Evolutionary conservation across 2,113 vertebrate species (phyloP).

Genomic region (Promerops cafer): DNA sequence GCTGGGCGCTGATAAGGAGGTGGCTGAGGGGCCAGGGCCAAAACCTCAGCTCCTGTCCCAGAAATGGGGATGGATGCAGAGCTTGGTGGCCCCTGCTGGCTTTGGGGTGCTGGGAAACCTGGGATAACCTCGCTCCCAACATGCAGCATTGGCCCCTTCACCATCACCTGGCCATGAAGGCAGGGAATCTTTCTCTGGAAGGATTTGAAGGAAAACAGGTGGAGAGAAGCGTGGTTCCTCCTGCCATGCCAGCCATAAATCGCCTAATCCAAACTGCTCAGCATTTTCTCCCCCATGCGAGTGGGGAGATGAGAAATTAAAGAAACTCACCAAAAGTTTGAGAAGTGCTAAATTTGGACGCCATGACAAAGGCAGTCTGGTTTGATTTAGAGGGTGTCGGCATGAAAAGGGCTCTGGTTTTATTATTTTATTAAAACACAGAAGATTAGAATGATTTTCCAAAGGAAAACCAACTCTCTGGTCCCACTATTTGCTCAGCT

Average conservation of each 20-base stretch:
- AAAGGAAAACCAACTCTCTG: background rate
- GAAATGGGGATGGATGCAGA: background rate
- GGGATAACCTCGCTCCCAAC: background rate
- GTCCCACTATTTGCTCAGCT: slow-evolving; percentile 57
- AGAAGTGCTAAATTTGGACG: slow-evolving; percentile 44
- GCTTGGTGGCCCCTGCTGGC: background rate
- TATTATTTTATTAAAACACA: slow-evolving; percentile 45
- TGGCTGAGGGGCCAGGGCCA: background rate
- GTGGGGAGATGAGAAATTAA: background rate
- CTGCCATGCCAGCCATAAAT: background rate
- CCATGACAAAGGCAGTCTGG: slow-evolving; percentile 44
- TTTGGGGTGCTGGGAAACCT: background rate
- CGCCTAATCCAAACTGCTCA: background rate
- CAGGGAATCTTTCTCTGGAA: background rate
- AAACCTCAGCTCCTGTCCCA: background rate
- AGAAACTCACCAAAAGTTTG: slow-evolving; percentile 2
- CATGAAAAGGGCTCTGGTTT: background rate
- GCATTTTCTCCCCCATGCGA: fast-evolving
- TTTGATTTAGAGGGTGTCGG: slow-evolving; percentile 54
- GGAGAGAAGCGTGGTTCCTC: background rate
- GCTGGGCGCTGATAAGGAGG: slow-evolving; percentile 64
- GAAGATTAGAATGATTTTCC: slow-evolving; percentile 53
- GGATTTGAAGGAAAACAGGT: slow-evolving; percentile 36
- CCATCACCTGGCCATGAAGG: fast-evolving
- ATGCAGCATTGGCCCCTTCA: fast-evolving